Evolutionary conservation across 2,888 invertebrate species (phyloP).

Genomic region (Boloria euphrosyne): DNA sequence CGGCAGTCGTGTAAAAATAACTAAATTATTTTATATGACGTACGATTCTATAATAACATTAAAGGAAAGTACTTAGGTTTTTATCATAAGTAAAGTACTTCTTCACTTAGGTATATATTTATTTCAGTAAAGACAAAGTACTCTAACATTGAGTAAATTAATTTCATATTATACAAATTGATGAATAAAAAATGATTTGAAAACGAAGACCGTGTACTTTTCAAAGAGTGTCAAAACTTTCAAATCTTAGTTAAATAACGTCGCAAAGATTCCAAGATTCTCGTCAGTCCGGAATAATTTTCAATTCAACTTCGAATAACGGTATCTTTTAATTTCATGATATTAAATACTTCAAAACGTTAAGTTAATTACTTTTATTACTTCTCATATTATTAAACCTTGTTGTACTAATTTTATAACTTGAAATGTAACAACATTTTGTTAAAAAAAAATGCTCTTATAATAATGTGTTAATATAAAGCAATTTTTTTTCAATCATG

Average conservation of each 20-base stretch:
- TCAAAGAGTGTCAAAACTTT: slow-evolving; percentile 20
- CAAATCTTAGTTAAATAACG: slow-evolving; percentile 17
- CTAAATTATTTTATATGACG: too few relatives aligned
- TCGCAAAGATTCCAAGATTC: slow-evolving; percentile 26
- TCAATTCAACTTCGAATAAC: slow-evolving; percentile 32
- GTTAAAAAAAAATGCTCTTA: too few relatives aligned
- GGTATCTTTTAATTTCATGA: slow-evolving; percentile 34
- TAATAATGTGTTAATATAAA: too few relatives aligned
- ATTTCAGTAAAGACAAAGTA: too few relatives aligned
- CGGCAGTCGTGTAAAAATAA: too few relatives aligned
- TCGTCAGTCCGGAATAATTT: slow-evolving; percentile 30
- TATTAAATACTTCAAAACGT: slow-evolving; percentile 36
- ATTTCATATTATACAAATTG: too few relatives aligned
- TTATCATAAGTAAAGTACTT: too few relatives aligned
- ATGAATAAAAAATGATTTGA: not conserved
- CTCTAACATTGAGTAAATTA: too few relatives aligned
- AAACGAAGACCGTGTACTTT: slow-evolving; percentile 8
- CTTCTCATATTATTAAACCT: slow-evolving; percentile 10
- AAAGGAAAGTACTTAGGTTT: too few relatives aligned
- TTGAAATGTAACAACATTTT: not conserved
- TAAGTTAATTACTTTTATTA: slow-evolving; percentile 24
- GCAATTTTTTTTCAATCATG: too few relatives aligned
- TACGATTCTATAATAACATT: too few relatives aligned
- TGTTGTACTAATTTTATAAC: not conserved
- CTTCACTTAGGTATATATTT: too few relatives aligned